Conservation (phyloP, 92 coral and sea anemone species). For the Zoanthus sociatus region DNA sequence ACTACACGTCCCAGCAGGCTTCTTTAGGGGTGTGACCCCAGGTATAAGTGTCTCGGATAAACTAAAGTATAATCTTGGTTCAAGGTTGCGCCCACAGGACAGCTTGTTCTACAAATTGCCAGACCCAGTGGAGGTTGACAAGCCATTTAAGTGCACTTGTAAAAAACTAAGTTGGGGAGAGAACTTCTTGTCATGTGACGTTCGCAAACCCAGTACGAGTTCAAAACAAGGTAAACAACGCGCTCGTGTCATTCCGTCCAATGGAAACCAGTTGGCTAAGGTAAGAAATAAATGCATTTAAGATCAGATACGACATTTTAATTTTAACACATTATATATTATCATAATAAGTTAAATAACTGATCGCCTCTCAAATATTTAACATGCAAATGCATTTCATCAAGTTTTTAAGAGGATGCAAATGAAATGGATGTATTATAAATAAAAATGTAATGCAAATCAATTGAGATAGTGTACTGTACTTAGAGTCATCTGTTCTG, state of each 20-base stretch:
- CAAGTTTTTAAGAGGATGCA: too few relatives aligned
- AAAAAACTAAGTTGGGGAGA: slow-evolving; percentile 26
- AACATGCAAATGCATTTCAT: too few relatives aligned
- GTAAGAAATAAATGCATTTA: neutral
- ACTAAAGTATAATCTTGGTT: neutral
- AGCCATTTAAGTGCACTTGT: slow-evolving; percentile 33
- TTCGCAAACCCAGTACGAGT: neutral
- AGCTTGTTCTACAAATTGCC: slow-evolving; percentile 27
- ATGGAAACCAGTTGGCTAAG: neutral
- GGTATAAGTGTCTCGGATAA: neutral
- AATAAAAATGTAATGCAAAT: too few relatives aligned
- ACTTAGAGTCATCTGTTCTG: too few relatives aligned
- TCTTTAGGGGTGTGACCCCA: too few relatives aligned
- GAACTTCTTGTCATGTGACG: slow-evolving; percentile 31
- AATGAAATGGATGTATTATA: too few relatives aligned
- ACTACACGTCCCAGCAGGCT: too few relatives aligned
- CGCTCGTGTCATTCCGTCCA: slow-evolving; percentile 14
- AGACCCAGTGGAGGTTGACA: neutral
- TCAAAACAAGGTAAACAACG: neutral
- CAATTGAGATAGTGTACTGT: too few relatives aligned
- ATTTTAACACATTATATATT: too few relatives aligned
- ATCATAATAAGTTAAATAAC: too few relatives aligned
- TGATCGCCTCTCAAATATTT: too few relatives aligned
- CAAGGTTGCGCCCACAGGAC: neutral
- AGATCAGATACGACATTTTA: too few relatives aligned